Evolutionary conservation across 2,888 invertebrate species (phyloP).

Genomic region (Anoplius nigerrimus): DNA sequence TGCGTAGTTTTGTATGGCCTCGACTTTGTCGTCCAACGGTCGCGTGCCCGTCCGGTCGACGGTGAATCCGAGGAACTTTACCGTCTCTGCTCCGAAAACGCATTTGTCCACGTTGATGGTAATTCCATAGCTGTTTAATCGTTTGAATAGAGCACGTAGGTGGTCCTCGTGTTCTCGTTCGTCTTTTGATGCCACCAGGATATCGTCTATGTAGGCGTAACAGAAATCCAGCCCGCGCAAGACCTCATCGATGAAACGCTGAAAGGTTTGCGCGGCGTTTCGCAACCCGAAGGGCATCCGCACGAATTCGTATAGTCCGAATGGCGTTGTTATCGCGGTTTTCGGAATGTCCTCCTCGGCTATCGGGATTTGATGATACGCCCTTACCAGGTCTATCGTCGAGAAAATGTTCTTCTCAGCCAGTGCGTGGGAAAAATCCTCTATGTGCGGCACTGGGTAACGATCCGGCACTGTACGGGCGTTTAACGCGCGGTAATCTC

Average conservation of each 20-base stretch:
- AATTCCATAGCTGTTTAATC: neutral
- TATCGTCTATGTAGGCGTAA: slow-evolving; percentile 14
- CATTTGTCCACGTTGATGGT: slow-evolving; percentile 1
- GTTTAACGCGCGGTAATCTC: neutral
- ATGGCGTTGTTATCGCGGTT: neutral
- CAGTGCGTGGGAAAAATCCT: slow-evolving; percentile 19
- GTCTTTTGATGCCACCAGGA: neutral
- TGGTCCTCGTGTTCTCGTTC: neutral
- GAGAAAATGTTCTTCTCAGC: slow-evolving; percentile 26
- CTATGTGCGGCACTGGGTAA: slow-evolving; percentile 2
- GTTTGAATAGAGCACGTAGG: neutral
- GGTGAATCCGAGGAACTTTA: slow-evolving; percentile 4
- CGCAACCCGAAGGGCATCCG: neutral
- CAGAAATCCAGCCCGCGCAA: slow-evolving; percentile 4
- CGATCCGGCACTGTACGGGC: neutral
- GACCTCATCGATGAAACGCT: slow-evolving; percentile 6
- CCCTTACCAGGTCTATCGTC: neutral
- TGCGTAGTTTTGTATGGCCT: neutral
- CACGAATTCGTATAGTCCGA: neutral
- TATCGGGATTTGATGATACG: neutral
- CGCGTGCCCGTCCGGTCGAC: neutral
- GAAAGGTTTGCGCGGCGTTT: neutral
- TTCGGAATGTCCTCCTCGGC: neutral
- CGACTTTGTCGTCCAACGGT: neutral
- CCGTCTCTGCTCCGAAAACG: neutral